These are phyloP conservation scores for Pangasius krempfi DNA, from an alignment of 2,797 vertebrate genomes.

Conservation along the genomic window DNA sequence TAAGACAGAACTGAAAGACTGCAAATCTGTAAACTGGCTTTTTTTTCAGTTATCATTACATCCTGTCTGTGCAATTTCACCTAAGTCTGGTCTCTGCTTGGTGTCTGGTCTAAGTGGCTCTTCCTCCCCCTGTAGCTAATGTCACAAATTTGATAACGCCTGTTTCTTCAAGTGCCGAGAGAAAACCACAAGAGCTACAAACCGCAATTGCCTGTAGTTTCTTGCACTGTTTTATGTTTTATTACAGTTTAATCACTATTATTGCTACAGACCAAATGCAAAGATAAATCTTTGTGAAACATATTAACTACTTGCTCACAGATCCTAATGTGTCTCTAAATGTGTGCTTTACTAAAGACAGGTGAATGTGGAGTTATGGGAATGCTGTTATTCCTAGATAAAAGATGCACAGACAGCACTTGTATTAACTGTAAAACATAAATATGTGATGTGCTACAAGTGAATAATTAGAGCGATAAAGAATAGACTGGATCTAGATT, in stretches of 20 bases:
- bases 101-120: background rate
- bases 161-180: background rate
- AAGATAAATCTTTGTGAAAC: background rate
- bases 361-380: background rate
- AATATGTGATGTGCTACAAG: background rate
- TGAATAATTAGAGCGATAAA: background rate
- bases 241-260: background rate
- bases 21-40: background rate
- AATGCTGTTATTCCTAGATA: background rate
- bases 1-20: background rate
- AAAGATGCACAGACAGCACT: background rate
- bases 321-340: background rate
- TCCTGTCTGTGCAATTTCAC: conserved; percentile 12
- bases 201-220: background rate
- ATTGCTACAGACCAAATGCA: background rate
- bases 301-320: background rate
- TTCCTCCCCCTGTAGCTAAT: no score
- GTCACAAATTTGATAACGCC: no score
- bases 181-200: background rate
- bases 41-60: background rate
- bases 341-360: background rate
- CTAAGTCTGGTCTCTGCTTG: background rate
- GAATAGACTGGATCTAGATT: background rate
- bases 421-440: background rate
- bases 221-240: background rate